These are phyloP conservation scores for Clepsis dumicolana DNA, from an alignment of 2,888 invertebrate species.

Conservation along the genomic window DNA sequence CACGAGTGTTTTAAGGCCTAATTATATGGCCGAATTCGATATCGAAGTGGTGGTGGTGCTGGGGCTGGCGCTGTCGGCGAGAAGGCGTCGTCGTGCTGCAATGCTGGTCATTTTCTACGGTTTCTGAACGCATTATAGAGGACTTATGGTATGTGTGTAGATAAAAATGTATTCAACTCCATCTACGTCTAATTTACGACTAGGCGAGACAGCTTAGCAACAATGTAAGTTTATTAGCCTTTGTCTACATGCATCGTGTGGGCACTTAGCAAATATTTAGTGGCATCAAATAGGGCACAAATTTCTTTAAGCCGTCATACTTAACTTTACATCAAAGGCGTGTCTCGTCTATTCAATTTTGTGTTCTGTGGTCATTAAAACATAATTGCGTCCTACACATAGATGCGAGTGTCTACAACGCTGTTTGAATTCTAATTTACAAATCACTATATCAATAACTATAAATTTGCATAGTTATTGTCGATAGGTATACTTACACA, in stretches of 20 bases:
- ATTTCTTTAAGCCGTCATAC: background rate
- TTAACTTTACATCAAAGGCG: background rate
- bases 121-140: no score
- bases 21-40: no score
- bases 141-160: no score
- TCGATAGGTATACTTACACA: background rate
- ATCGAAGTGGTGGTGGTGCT: no score
- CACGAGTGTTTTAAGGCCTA: no score
- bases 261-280: conserved; percentile 9
- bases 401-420: conserved; percentile 34
- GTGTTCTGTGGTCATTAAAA: conserved; percentile 31
- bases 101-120: no score
- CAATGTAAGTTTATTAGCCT: background rate
- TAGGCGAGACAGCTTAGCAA: background rate
- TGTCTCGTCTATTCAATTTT: conserved; percentile 18
- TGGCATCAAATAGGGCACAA: background rate
- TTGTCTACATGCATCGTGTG: background rate
- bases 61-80: no score
- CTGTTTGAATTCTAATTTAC: conserved; percentile 37
- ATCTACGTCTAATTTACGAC: conserved; percentile 29
- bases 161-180: conserved; percentile 23
- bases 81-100: no score
- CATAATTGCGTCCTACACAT: conserved; percentile 40
- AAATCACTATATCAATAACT: conserved; percentile 36
- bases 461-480: conserved; percentile 28